Base-by-base conservation (phyloP, 2,797 vertebrate species). In the Microctenopoma lineatum region DNA sequence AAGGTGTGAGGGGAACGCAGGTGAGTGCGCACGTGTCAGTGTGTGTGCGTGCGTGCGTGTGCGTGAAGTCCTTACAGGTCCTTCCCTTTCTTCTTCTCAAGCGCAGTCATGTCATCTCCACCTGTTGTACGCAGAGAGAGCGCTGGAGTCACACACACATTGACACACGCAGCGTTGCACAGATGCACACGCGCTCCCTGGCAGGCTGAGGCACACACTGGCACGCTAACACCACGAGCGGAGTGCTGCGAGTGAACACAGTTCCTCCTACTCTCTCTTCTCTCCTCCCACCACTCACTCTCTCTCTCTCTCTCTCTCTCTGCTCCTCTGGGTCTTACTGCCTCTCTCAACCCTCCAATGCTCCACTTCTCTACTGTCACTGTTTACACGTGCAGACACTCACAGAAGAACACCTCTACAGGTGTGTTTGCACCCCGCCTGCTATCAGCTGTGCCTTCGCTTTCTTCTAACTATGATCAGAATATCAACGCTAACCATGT, bases 41-140 rank as follows among this genome's bases (percentile, higher is more conserved):
- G 59, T 69, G 34, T 53, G 41, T 54, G 65, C 41, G 50, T 14
- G 55, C 41, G 59, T 29, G 25, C 50, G 55, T 45, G 59, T 29
- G 25, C 50, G 70, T 55, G 46, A 47, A 66, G 68, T 69, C 76
- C 91, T 92, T 92, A 93, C 92, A 91, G 90, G 90, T 92, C 92
- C 86, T 91, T 92, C 78, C 81, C 89, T 88, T 90, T 91, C 84
- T 90, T 89, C 84, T 79, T 91, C 86, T 91, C 87, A 32, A 91
- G 79, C 48, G 89, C 90, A 81, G 90, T 90, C 91, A 92, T 92
- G 87, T 92, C 90, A 92, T 92, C 86, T 90, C 91, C 88, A 90
- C 91, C 89, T 92, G 88, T 89, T 83, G 86, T 81, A 82, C n/a
- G 81, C 83, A 83, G 79, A 85, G 75, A 86, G 84, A 86, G 84